Evolutionary conservation across 2,888 invertebrate genomes (phyloP), one percentile per base, ranked within the genome.

Genomic region (Gortyna flavago): DNA sequence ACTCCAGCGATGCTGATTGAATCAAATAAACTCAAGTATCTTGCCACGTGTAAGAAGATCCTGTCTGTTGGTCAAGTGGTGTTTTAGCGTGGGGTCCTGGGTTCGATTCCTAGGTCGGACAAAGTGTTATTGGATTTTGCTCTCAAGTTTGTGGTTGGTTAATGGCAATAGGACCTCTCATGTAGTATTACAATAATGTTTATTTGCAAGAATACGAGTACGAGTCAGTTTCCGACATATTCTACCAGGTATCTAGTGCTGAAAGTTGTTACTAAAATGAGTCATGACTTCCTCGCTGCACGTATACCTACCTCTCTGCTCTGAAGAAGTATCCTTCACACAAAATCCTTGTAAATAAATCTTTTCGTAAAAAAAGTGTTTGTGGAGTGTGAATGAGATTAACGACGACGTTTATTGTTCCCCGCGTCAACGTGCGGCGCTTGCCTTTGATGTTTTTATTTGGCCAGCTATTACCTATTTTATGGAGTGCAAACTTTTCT

Each of bases 351-450:
- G 66, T 61, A 69, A 65, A 82, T 84, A 84, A 82, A 85, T 79
- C 18, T 65, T 67, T 71, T 75, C 35, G 48, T 68, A 73, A 74
- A 75, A 79, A 70, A 79, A 69, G 67, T 82, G 75, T 72, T 81
- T 70, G 79, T 82, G 69, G 61, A 65, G 84, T 68, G 85, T 54
- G 79, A 79, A 71, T 65, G 65, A 84, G 85, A 84, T 84, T 82
- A 85, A 84, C 84, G 83, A 74, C 71, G 84, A 84, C 84, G 79
- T 84, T 84, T 84, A 84, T 84, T 85, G 85, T 79, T 35, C 25
- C 72, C 72, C 48, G 71, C 85, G 79, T 84, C 84, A 82, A 67
- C 73, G 84, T 71, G 21, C 64, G 29, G 51, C 73, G 74, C n/a
- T 68, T 48, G 79, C 41, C 57, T 57, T 62, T 68, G 82, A 84